Conservation (phyloP, 2,888 invertebrate species). For the Cheilosia variabilis region DNA sequence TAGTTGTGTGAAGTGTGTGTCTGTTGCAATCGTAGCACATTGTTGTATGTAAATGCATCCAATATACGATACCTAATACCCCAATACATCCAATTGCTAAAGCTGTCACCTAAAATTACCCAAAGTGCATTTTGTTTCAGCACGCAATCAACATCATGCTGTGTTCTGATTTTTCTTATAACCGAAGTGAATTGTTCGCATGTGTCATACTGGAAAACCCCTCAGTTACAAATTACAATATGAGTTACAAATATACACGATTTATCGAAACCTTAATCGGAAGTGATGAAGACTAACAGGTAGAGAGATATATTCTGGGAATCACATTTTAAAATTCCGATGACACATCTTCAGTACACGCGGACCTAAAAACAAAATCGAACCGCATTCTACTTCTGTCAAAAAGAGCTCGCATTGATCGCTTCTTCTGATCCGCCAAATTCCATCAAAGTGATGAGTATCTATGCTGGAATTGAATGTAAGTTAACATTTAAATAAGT, state of each 20-base stretch:
- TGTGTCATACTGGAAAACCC: constrained; percentile 8
- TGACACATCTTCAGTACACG: constrained; percentile 19
- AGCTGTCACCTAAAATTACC: neutral
- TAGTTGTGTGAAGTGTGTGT: constrained; percentile 6
- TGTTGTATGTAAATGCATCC: neutral
- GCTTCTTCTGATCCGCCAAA: neutral
- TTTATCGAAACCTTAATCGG: constrained; percentile 4
- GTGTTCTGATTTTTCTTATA: neutral
- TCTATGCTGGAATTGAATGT: neutral
- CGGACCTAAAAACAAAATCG: neutral
- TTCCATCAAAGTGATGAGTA: constrained; percentile 1
- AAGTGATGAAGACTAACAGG: constrained; percentile 2
- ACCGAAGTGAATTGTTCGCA: neutral
- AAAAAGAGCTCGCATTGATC: neutral
- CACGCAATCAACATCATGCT: constrained; percentile 10
- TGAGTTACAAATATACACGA: neutral
- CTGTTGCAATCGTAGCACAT: neutral
- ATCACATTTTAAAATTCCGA: constrained; percentile 21
- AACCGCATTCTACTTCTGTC: neutral
- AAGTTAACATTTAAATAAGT: constrained; percentile 4
- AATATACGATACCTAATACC: no score
- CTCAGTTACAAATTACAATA: neutral
- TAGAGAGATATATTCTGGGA: neutral
- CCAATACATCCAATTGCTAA: neutral
- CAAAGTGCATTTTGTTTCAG: neutral